A percentile compares a stretch with the other conserved stretches of the same genome.
These are phyloP conservation scores for Seira sanloemensis DNA, from an alignment of 2,888 invertebrate species.

Conservation along the genomic window DNA sequence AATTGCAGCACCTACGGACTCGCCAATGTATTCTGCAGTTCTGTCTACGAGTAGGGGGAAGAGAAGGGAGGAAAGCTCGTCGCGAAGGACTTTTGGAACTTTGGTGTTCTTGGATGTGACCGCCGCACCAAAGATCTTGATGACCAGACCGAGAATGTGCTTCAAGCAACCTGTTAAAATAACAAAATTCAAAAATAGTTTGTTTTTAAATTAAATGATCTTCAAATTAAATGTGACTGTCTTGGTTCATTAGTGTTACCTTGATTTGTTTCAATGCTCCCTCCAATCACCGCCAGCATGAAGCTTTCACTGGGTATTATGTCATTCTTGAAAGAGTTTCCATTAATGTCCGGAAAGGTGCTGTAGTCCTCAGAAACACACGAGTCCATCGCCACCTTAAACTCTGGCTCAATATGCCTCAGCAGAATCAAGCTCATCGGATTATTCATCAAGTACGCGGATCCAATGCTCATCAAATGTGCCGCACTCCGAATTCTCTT, in stretches of 20 bases:
- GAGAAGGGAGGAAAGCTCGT: constrained; percentile 61
- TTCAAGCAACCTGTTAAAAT: constrained; percentile 76
- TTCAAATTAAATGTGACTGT: background rate
- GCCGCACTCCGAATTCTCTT: constrained; percentile 53
- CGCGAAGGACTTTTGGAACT: constrained; percentile 60
- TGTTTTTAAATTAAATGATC: background rate
- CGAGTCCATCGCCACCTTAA: constrained; percentile 66
- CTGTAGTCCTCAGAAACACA: constrained; percentile 65
- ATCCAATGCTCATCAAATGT: constrained; percentile 68
- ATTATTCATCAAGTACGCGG: constrained; percentile 70
- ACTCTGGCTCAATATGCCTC: constrained; percentile 66
- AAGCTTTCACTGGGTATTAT: constrained; percentile 90
- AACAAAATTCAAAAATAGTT: background rate
- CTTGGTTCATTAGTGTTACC: constrained; percentile 76
- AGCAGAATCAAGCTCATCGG: constrained; percentile 65
- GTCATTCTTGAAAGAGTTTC: constrained; percentile 77
- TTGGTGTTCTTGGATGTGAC: constrained; percentile 75
- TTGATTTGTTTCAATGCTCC: constrained; percentile 82
- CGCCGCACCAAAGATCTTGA: constrained; percentile 78
- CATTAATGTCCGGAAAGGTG: constrained; percentile 66
- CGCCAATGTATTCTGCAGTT: constrained; percentile 69
- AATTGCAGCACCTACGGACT: constrained; percentile 67
- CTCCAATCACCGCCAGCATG: constrained; percentile 84
- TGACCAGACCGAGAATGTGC: constrained; percentile 81
- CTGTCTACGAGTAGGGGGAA: constrained; percentile 69